A percentile compares a stretch with the other conserved stretches of the same genome.
Conservation (phyloP, 2,888 invertebrate genomes). For the Pyralis farinalis region DNA sequence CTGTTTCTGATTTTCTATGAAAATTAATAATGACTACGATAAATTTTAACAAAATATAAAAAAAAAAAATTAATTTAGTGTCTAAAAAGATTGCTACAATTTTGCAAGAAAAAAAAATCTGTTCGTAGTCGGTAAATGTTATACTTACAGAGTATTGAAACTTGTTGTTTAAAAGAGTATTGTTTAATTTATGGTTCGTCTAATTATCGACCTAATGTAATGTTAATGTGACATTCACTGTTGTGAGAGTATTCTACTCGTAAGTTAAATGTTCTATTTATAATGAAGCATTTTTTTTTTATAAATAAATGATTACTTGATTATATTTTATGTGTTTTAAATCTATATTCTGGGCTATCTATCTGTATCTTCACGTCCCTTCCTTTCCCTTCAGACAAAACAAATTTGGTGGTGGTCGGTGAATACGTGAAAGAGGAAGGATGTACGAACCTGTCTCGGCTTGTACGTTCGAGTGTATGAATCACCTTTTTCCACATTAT, state of each 20-base stretch:
- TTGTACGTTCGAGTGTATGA: too few species aligned
- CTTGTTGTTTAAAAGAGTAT: conserved; percentile 18
- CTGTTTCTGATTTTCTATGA: conserved; percentile 52
- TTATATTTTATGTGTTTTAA: too few species aligned
- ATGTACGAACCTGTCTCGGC: too few species aligned
- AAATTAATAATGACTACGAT: conserved; percentile 29
- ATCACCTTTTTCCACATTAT: too few species aligned
- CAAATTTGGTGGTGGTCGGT: too few species aligned
- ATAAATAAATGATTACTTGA: conserved; percentile 60
- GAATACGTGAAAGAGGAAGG: too few species aligned
- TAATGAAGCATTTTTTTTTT: conserved; percentile 65
- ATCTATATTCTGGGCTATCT: too few species aligned
- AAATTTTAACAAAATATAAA: conserved; percentile 12
- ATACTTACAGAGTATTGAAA: conserved; percentile 24
- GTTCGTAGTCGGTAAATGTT: conserved; percentile 37
- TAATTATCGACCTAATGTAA: conserved; percentile 45
- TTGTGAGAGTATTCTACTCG: conserved; percentile 54
- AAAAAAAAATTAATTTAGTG: conserved; percentile 2
- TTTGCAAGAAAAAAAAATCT: conserved; percentile 14
- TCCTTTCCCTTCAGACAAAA: too few species aligned
- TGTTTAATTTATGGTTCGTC: conserved; percentile 32
- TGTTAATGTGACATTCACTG: conserved; percentile 33
- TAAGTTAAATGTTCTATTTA: conserved; percentile 72
- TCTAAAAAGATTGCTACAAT: background rate
- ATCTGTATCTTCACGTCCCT: too few species aligned